A percentile compares a stretch with the other conserved stretches of the same genome.
Conservation (phyloP, 2,113 vertebrate genomes). For the Bagarius yarrelli region DNA sequence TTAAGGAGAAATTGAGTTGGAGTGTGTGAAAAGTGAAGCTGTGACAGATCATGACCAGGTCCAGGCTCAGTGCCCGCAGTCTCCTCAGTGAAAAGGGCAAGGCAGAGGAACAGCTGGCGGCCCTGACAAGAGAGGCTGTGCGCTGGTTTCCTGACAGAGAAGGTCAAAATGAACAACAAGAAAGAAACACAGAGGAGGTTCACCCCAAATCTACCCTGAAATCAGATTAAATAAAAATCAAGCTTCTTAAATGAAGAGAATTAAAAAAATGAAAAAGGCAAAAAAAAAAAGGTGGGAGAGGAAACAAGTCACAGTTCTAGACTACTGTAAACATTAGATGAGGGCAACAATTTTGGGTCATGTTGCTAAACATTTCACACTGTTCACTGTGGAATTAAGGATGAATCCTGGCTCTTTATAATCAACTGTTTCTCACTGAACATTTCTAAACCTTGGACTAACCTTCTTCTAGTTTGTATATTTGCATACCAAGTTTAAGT, state of each 20-base stretch:
- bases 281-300: not conserved
- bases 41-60: not conserved
- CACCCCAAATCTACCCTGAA: not conserved
- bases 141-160: not conserved
- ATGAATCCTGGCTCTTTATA: no score
- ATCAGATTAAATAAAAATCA: not conserved
- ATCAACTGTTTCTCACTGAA: no score
- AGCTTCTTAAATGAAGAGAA: not conserved
- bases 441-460: no score
- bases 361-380: no score
- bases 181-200: not conserved
- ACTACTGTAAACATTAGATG: not conserved
- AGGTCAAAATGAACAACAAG: not conserved
- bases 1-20: not conserved
- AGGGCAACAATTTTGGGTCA: no score
- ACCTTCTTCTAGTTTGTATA: slow-evolving; percentile 6
- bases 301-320: not conserved
- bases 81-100: not conserved
- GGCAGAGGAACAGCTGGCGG: slow-evolving; percentile 6
- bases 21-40: not conserved
- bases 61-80: not conserved
- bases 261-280: not conserved
- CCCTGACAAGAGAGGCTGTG: not conserved
- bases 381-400: no score
- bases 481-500: not conserved